Conservation (phyloP, 2,797 vertebrate genomes). For the Pseudopleuronectes americanus region DNA sequence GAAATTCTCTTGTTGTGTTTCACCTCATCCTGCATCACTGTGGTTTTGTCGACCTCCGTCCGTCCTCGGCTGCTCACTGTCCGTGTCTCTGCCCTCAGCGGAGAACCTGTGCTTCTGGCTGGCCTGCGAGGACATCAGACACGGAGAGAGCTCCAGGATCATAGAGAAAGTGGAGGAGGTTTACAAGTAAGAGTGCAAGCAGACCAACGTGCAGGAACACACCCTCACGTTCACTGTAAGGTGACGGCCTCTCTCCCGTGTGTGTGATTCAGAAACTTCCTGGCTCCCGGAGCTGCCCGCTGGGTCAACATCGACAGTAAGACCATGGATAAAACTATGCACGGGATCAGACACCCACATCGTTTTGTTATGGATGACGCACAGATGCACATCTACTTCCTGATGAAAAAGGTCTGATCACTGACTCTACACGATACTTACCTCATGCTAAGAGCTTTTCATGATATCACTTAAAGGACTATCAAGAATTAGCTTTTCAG, state of each 20-base stretch:
- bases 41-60: not conserved
- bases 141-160: conserved; percentile 88
- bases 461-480: not conserved
- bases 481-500: too few relatives aligned
- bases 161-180: conserved; percentile 85
- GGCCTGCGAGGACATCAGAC: conserved; percentile 91
- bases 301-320: conserved; percentile 97
- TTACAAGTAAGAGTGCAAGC: conserved; percentile 86
- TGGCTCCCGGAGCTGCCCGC: conserved; percentile 90
- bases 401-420: conserved; percentile 94
- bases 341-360: conserved; percentile 88
- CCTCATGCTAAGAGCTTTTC: too few relatives aligned
- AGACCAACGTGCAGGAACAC: not conserved
- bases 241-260: not conserved
- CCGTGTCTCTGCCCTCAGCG: conserved; percentile 71
- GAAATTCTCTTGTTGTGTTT: conserved; percentile 12
- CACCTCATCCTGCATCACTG: conserved; percentile 3
- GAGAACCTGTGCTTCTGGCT: conserved; percentile 97
- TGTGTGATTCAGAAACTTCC: conserved; percentile 72
- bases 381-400: conserved; percentile 95
- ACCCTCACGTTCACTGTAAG: not conserved
- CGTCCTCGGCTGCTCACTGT: not conserved
- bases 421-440: not conserved
- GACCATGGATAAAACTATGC: conserved; percentile 92
- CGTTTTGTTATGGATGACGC: conserved; percentile 92